Conservation (phyloP, 2,888 invertebrate species). For the Hirudinaria manillensis region DNA sequence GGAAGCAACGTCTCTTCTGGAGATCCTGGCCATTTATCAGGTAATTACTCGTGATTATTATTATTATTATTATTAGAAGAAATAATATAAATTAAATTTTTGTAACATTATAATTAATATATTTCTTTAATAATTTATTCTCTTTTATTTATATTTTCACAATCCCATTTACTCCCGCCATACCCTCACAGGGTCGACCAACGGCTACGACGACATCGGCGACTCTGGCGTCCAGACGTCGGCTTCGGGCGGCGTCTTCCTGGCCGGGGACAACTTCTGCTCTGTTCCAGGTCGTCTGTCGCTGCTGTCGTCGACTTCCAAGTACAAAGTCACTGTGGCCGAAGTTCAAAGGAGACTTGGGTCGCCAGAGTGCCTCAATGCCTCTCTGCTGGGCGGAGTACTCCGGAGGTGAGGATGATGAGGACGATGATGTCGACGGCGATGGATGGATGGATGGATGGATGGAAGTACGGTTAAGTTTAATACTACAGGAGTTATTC, state of each 20-base stretch:
- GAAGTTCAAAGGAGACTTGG: constrained; percentile 94
- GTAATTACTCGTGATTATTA: background rate
- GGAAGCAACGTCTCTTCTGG: constrained; percentile 17
- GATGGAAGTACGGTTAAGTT: no score
- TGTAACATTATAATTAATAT: no score
- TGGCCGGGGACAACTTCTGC: constrained; percentile 72
- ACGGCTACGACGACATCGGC: constrained; percentile 23
- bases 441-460: constrained; percentile 8
- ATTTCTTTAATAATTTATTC: no score
- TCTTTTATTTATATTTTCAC: no score
- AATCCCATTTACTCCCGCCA: no score
- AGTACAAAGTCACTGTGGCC: constrained; percentile 98
- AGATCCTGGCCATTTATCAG: background rate
- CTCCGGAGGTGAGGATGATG: constrained; percentile 68
- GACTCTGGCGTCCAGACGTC: background rate
- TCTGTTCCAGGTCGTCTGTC: constrained; percentile 88
- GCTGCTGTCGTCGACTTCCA: constrained; percentile 92
- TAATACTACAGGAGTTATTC: background rate
- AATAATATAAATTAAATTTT: background rate
- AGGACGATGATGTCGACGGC: constrained; percentile 22
- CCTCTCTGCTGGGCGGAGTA: constrained; percentile 92
- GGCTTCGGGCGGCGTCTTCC: background rate
- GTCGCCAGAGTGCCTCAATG: constrained; percentile 97
- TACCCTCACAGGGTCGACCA: background rate
- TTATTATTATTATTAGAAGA: background rate